Conservation (phyloP, 2,888 invertebrate genomes). For the Nemapogon koenigi region DNA sequence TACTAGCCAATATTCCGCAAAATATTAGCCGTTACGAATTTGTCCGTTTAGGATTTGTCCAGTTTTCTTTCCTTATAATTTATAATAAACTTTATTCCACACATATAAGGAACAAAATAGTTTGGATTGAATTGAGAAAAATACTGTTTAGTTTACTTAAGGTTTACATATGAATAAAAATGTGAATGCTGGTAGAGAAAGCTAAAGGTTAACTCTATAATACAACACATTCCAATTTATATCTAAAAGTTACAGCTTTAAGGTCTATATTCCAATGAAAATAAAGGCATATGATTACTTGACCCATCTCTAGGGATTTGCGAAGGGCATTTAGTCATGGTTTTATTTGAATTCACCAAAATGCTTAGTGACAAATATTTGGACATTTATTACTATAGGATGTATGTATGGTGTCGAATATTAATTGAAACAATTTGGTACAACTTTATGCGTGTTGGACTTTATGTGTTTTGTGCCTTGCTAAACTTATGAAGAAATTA, state of each 20-base stretch:
- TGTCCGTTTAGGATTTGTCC: constrained; percentile 33
- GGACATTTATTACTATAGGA: constrained; percentile 50
- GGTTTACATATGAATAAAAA: constrained; percentile 5
- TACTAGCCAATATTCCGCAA: constrained; percentile 55
- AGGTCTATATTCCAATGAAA: constrained; percentile 16
- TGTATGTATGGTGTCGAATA: constrained; percentile 45
- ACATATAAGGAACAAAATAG: neutral
- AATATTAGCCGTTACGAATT: constrained; percentile 58
- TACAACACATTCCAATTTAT: constrained; percentile 18
- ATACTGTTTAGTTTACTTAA: too few relatives aligned
- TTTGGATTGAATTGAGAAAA: too few relatives aligned
- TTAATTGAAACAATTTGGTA: too few relatives aligned
- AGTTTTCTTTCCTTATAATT: constrained; percentile 17
- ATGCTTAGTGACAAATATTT: constrained; percentile 59
- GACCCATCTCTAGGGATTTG: constrained; percentile 54
- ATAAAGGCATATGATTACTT: constrained; percentile 25
- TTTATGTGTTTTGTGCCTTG: too few relatives aligned
- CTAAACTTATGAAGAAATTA: too few relatives aligned
- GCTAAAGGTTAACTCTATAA: constrained; percentile 3
- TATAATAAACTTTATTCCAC: neutral
- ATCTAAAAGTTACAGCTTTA: constrained; percentile 22
- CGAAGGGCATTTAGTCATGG: constrained; percentile 52
- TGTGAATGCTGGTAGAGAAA: constrained; percentile 4
- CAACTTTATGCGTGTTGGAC: too few relatives aligned
- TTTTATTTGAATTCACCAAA: constrained; percentile 56